phyloP scores from a whole-genome alignment of 1,140 invertebrate species.

The Helicoverpa armigera region DNA sequence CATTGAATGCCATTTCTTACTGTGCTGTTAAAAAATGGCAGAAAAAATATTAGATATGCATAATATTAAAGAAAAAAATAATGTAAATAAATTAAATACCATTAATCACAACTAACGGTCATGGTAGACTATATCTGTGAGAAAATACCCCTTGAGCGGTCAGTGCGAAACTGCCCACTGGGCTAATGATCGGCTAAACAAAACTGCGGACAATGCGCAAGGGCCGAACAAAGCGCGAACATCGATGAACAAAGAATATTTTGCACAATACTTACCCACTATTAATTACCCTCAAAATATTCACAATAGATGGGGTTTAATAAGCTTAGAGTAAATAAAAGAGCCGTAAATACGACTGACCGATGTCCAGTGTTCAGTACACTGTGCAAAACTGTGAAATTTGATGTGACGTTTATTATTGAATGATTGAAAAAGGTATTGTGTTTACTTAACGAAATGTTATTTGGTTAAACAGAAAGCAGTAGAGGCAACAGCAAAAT shows the following conservation, averaged over 20 bases:
- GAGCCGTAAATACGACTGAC: slow-evolving; percentile 74
- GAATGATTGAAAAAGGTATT: slow-evolving; percentile 24
- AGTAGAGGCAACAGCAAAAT: background rate
- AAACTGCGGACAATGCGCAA: slow-evolving; percentile 69
- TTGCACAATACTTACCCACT: slow-evolving; percentile 79
- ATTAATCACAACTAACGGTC: slow-evolving; percentile 72
- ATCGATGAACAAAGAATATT: slow-evolving; percentile 78
- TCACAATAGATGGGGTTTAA: slow-evolving; percentile 82
- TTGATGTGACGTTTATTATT: slow-evolving; percentile 72
- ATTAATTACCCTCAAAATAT: slow-evolving; percentile 83
- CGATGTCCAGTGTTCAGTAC: slow-evolving; percentile 65
- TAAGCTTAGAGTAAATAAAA: slow-evolving; percentile 84
- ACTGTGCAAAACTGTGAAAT: slow-evolving; percentile 63
- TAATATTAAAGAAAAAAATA: background rate
- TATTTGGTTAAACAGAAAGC: slow-evolving; percentile 1
- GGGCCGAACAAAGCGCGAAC: slow-evolving; percentile 66
- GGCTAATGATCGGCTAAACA: slow-evolving; percentile 82
- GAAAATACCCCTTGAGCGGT: slow-evolving; percentile 67
- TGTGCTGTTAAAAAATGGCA: no score
- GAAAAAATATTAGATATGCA: background rate
- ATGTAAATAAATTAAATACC: slow-evolving; percentile 15
- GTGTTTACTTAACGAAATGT: slow-evolving; percentile 15
- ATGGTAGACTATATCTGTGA: slow-evolving; percentile 66
- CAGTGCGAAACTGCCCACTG: slow-evolving; percentile 80
- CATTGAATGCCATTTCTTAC: no score